Base-by-base conservation (phyloP, 2,797 vertebrate species). In the Dipus sagitta region DNA sequence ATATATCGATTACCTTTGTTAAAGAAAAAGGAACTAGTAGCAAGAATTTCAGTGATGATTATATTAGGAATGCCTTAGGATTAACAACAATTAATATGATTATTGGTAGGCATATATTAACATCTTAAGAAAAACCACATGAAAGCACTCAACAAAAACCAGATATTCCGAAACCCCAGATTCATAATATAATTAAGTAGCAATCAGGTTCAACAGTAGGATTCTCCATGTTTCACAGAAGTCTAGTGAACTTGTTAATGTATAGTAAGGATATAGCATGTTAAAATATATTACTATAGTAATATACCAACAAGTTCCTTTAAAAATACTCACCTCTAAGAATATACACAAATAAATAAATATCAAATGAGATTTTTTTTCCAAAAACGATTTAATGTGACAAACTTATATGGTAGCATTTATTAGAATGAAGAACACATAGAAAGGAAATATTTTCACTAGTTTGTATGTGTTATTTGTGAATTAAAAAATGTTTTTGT, bases 41-140 rank as follows among this genome's bases (percentile, higher is more conserved):
- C 13, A 58, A 82, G 82, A 67, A 88, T 93, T 86, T 90, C 81
- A 78, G 68, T 95, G 94, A 94, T 60, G 92, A 90, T 92, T 85
- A 75, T 72, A 3, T 91, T 38, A 91, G 86, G 93, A 93, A 97
- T 88, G 86, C 11, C 54, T 9, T 71, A 72, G 65, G 80, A 93
- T 96, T 47, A 47, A 47, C 95, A 92, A 96, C 93, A 86, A 32
- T 93, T 92, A 94, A 88, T 68, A 88, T 90, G 72, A 90, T 77
- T 84, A 62, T 82, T 91, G 42, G 60, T 77, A 91, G 52, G 23
- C 30, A 81, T 42, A 77, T 7, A 92, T 47, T 47, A 38, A 71
- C 86, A 80, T 64, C 26, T 96, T 93, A 94, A 93, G 88, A 32
- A 94, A 95, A 77, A 9, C 17, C 70, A 83, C 24, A 64, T 86